Percentiles rank a stretch among this genome's conserved stretches.
These are phyloP conservation scores for Cosmia pyralina DNA, from an alignment of 2,888 invertebrate genomes.

Conservation along the genomic window DNA sequence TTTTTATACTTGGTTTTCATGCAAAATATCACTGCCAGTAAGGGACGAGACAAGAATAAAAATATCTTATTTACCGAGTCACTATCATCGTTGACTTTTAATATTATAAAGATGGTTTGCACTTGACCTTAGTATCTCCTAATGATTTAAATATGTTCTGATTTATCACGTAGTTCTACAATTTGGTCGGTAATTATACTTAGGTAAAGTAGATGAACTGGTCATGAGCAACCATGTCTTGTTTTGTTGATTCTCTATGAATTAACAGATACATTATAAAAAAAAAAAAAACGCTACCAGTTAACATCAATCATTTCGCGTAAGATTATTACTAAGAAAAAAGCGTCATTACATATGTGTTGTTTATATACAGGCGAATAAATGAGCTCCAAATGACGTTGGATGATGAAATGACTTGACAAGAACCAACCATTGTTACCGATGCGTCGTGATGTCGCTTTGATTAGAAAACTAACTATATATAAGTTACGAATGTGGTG, in stretches of 20 bases:
- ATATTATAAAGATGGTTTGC: constrained; percentile 1
- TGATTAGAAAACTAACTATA: constrained; percentile 71
- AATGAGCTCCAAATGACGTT: constrained; percentile 65
- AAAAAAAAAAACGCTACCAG: constrained; percentile 10
- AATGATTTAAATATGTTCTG: constrained; percentile 4
- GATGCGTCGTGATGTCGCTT: constrained; percentile 72
- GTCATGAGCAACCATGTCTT: neutral
- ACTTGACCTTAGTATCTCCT: neutral
- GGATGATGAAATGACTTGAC: constrained; percentile 68
- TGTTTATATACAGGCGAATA: constrained; percentile 63
- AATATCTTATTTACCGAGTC: constrained; percentile 14
- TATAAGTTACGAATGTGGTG: constrained; percentile 67
- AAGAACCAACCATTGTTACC: constrained; percentile 67
- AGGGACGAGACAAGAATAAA: constrained; percentile 23
- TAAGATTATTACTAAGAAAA: constrained; percentile 49
- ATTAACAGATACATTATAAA: constrained; percentile 17
- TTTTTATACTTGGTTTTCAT: constrained; percentile 4
- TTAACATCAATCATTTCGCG: constrained; percentile 53
- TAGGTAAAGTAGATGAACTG: neutral
- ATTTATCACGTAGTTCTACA: neutral
- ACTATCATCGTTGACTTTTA: neutral
- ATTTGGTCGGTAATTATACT: neutral
- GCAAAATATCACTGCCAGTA: constrained; percentile 19
- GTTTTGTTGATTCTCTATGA: neutral
- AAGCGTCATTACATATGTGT: constrained; percentile 57